A percentile compares a stretch with the other conserved stretches of the same genome.
Evolutionary conservation across 2,797 vertebrate species (phyloP).

Genomic region (Thunnus albacares): DNA sequence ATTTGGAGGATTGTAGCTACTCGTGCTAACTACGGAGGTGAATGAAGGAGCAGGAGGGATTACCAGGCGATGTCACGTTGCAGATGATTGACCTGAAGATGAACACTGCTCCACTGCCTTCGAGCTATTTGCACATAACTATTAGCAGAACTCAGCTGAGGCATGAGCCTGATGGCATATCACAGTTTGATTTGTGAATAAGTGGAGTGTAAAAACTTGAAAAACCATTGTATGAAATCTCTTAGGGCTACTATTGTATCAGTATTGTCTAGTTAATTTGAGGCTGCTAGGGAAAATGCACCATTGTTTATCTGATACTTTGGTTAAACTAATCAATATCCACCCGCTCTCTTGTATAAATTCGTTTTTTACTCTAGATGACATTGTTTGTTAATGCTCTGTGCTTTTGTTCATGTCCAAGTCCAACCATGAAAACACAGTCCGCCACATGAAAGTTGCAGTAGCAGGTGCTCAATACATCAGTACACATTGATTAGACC

Average conservation of each 20-base stretch:
- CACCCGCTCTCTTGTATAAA: constrained; percentile 19
- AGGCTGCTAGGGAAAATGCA: constrained; percentile 11
- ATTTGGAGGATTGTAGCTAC: constrained; percentile 63
- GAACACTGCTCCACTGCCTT: constrained; percentile 67
- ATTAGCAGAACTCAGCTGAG: constrained; percentile 57
- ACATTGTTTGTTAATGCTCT: constrained; percentile 20
- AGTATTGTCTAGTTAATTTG: constrained; percentile 49
- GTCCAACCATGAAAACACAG: constrained; percentile 35
- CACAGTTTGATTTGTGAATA: constrained; percentile 47
- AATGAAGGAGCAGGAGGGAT: constrained; percentile 65
- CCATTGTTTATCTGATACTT: constrained; percentile 38
- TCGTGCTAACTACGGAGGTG: constrained; percentile 57
- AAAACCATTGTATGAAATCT: constrained; percentile 29
- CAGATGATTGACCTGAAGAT: constrained; percentile 70
- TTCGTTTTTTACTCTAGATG: not conserved
- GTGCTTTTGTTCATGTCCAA: constrained; percentile 29
- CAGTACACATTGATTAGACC: constrained; percentile 73
- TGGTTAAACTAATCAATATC: constrained; percentile 48
- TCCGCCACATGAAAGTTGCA: constrained; percentile 61
- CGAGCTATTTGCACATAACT: constrained; percentile 57
- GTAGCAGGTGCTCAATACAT: constrained; percentile 59
- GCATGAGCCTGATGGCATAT: constrained; percentile 35
- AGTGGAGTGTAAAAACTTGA: constrained; percentile 26
- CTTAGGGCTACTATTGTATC: constrained; percentile 20
- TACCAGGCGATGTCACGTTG: constrained; percentile 60